Base-by-base conservation (phyloP, 1,140 invertebrate genomes). In the Camponotus vicinus region DNA sequence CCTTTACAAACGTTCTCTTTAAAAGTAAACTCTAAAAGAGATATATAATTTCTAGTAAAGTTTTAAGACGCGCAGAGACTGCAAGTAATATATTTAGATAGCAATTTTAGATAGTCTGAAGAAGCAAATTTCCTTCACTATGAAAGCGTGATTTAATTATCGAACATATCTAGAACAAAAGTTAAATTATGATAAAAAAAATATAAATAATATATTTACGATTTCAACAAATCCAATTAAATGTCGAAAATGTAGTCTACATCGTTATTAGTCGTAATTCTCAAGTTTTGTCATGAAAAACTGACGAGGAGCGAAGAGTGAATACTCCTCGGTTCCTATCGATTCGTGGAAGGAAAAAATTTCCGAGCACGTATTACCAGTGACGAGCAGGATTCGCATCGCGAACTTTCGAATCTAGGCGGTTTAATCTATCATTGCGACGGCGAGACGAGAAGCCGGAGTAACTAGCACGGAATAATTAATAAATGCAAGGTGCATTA, bases 401-500 rank as follows among this genome's bases (percentile, higher is more conserved):
- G 88, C 82, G 77, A 78, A 85, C 79, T 70, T 75, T 34, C 85
- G 88, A 89, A 89, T 86, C 88, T 89, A 89, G 85, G 85, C 66
- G 76, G 79, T 90, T 90, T 90, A 90, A 90, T 90, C 89, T 90
- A 90, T 90, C 89, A 87, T 87, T 90, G 79, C 88, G 75, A 80
- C 80, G 86, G 73, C 75, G 86, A 85, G 84, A 83, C 67, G 87
- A 88, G 85, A 90, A 91, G 91, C 86, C 82, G 85, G 73, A 82
- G 86, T 92, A 91, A 92, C 90, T 92, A 92, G 87, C 86, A 66
- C 82, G 82, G 92, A 92, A 92, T 92, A 92, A 92, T 92, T 92
- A 92, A 92, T 92, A 92, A 92, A 92, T 92, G 92, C 91, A 90
- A 90, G 91, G 91, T 92, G 91, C 91, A 92, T 92, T 92, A 92